These are phyloP conservation scores for Erynnis tages DNA, from an alignment of 2,888 invertebrate species.

Conservation along the genomic window DNA sequence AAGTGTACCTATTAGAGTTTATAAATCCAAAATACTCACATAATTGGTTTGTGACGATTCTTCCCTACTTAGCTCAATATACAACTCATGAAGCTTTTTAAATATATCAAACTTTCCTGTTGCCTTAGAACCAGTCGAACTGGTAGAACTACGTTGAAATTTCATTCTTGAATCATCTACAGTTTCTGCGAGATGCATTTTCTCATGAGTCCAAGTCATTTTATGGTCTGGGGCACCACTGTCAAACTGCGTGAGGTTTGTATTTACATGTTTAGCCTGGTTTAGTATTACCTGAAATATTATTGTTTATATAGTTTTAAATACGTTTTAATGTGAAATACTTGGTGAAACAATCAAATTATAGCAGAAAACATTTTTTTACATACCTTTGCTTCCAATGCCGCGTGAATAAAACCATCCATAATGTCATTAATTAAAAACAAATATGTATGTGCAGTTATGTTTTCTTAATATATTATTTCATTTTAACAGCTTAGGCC, in stretches of 20 bases:
- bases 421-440: slow-evolving; percentile 78
- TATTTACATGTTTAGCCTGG: slow-evolving; percentile 77
- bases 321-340: slow-evolving; percentile 30
- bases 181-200: slow-evolving; percentile 74
- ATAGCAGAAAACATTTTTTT: slow-evolving; percentile 54
- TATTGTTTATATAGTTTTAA: slow-evolving; percentile 32
- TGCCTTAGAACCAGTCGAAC: slow-evolving; percentile 57
- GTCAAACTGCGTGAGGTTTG: slow-evolving; percentile 69
- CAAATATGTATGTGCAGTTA: slow-evolving; percentile 68
- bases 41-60: slow-evolving; percentile 68
- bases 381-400: slow-evolving; percentile 78
- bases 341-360: slow-evolving; percentile 39
- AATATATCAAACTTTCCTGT: slow-evolving; percentile 75
- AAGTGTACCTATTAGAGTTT: background rate
- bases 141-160: slow-evolving; percentile 67
- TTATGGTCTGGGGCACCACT: slow-evolving; percentile 76
- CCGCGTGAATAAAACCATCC: slow-evolving; percentile 82
- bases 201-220: slow-evolving; percentile 80
- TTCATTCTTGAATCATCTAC: slow-evolving; percentile 76
- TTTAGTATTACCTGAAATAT: slow-evolving; percentile 72
- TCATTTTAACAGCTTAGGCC: slow-evolving; percentile 71
- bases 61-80: slow-evolving; percentile 72
- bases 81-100: slow-evolving; percentile 76
- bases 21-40: slow-evolving; percentile 53
- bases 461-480: slow-evolving; percentile 64